Base-by-base conservation (phyloP, 35 echinoderm and acorn worm genomes). In the Heliocidaris erythrogramma region DNA sequence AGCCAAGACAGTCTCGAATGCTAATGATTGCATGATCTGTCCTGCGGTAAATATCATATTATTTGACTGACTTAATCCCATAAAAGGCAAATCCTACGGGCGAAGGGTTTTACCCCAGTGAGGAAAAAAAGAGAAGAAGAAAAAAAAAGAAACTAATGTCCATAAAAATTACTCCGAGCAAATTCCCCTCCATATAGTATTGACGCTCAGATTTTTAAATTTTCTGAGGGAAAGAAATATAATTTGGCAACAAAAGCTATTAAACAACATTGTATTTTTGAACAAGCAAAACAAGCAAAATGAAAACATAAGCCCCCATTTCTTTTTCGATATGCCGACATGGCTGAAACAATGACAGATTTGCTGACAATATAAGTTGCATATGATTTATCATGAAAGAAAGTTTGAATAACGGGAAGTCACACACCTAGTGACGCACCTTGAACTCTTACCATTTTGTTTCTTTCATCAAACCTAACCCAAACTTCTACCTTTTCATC, bases 11-110 rank as follows among this genome's bases (percentile, higher is more conserved):
- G 94, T 84, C 1, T 85, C 65, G 47, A 59, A 97, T 94, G 52
- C 13, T 18, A 52, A 48, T 2, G 90, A 86, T 7, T 85, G 88
- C 30, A 71, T 42, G 12, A 91, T 96, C 49, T 97, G 97, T 85
- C 95, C 60, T 53, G 27, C 24, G 92, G 95, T 96, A 71, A 95
- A 60, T 93, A 69, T 21, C 2, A n/a, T n/a, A n/a, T n/a, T n/a
- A n/a, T 6, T 69, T 18, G 21, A 69, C 5, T 69, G 14, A 69
- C 3, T 69, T 69, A 69, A 69, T 69, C 24, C 21, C 60, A 69
- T 21, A 69, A 17, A 21, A 21, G 60, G 4, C 12, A 52, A 5
- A 52, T 52, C 49, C 49, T 8, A 5, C 1, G 49, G 12, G 7
- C 49, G 49, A 52, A 13, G 49, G 49, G 7, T 2, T 52, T 52